Percentiles rank a stretch among this genome's conserved stretches.
These are phyloP conservation scores for Clarias gariepinus DNA, from an alignment of 2,113 vertebrate genomes.

Conservation along the genomic window DNA sequence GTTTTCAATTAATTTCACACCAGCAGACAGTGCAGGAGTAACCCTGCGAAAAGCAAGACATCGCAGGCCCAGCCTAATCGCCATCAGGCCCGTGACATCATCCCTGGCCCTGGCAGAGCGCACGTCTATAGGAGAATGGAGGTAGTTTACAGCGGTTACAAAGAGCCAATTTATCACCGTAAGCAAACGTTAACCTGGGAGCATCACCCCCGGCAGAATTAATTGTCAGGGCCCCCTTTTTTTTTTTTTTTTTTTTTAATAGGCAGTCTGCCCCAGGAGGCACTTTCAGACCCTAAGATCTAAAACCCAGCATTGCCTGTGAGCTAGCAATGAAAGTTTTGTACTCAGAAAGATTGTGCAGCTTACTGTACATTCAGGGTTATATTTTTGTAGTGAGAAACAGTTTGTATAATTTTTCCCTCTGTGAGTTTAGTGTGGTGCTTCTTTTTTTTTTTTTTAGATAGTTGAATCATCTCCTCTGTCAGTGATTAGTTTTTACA, in stretches of 20 bases:
- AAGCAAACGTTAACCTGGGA: slow-evolving; percentile 78
- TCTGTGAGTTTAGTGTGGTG: slow-evolving; percentile 7
- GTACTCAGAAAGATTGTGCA: slow-evolving; percentile 58
- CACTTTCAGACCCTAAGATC: slow-evolving; percentile 57
- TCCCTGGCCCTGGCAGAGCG: slow-evolving; percentile 62
- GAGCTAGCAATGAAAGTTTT: slow-evolving; percentile 72
- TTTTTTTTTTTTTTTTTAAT: slow-evolving; percentile 66
- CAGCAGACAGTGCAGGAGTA: slow-evolving; percentile 59
- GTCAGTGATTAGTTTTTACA: slow-evolving; percentile 46
- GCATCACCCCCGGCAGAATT: slow-evolving; percentile 75
- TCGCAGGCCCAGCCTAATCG: slow-evolving; percentile 69
- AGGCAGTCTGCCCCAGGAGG: slow-evolving; percentile 73
- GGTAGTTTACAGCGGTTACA: slow-evolving; percentile 71
- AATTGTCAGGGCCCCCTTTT: slow-evolving; percentile 71
- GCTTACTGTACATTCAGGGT: neutral
- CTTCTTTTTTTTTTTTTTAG: neutral
- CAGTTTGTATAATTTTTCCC: neutral
- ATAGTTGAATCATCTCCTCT: slow-evolving; percentile 13
- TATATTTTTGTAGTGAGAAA: neutral
- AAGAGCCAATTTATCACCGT: slow-evolving; percentile 78
- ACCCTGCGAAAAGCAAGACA: slow-evolving; percentile 65
- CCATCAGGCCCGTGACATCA: slow-evolving; percentile 67
- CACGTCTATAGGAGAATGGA: slow-evolving; percentile 59
- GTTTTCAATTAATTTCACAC: slow-evolving; percentile 77
- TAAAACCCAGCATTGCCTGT: slow-evolving; percentile 67